These are phyloP conservation scores for Ranitomeya imitator DNA, from an alignment of 2,113 vertebrate genomes.

Conservation along the genomic window DNA sequence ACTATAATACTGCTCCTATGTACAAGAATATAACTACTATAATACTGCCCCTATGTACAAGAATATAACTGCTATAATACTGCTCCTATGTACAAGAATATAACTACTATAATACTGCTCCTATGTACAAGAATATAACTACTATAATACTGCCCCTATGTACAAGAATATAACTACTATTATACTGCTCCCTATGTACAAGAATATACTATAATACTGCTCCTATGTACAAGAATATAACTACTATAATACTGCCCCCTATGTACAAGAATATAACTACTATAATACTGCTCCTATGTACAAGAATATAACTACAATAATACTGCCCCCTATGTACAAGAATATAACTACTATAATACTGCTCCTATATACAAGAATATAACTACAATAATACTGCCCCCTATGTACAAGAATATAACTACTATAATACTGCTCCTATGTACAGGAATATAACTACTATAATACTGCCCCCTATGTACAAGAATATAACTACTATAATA, in stretches of 20 bases:
- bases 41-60: background rate
- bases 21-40: background rate
- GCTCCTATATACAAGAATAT: too few species aligned
- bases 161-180: background rate
- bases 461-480: background rate
- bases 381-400: background rate
- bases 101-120: background rate
- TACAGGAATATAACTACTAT: conserved; percentile 6
- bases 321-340: too few species aligned
- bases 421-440: background rate
- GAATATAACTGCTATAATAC: background rate
- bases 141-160: too few species aligned
- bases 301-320: too few species aligned
- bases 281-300: too few species aligned
- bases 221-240: conserved; percentile 3
- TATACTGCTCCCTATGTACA: too few species aligned
- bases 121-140: background rate
- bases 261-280: background rate
- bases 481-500: background rate
- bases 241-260: background rate
- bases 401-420: background rate
- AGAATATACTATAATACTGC: background rate
- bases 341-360: too few species aligned
- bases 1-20: too few species aligned
- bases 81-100: conserved; percentile 1